Conservation (phyloP, 2,888 invertebrate species). For the Pheosia gnoma region DNA sequence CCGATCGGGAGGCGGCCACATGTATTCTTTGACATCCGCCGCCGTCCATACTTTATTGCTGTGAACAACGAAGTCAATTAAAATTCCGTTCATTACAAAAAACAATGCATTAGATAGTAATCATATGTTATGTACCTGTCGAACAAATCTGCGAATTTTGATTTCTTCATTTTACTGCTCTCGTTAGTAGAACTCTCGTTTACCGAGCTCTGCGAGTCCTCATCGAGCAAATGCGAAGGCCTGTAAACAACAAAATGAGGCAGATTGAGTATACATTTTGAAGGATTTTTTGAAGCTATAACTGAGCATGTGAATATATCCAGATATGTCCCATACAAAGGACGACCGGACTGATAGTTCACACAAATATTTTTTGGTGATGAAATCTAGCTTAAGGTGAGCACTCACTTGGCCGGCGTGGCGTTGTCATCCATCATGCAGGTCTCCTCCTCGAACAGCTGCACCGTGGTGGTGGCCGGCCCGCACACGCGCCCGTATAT, state of each 20-base stretch:
- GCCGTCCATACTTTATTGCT: slow-evolving; percentile 88
- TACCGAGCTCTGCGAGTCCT: slow-evolving; percentile 93
- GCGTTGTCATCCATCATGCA: slow-evolving; percentile 89
- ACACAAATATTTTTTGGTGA: no score
- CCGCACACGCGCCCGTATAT: slow-evolving; percentile 79
- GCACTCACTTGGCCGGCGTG: slow-evolving; percentile 77
- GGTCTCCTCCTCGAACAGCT: slow-evolving; percentile 89
- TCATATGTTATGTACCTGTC: slow-evolving; percentile 67
- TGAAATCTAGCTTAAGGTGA: slow-evolving; percentile 7
- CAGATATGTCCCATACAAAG: no score
- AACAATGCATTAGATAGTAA: neutral
- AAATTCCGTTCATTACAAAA: neutral
- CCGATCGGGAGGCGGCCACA: slow-evolving; percentile 90
- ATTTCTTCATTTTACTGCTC: slow-evolving; percentile 80
- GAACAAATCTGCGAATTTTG: slow-evolving; percentile 77
- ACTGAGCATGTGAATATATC: neutral
- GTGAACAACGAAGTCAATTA: slow-evolving; percentile 38
- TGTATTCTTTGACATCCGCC: slow-evolving; percentile 96
- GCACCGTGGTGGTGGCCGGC: slow-evolving; percentile 79
- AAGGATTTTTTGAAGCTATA: neutral
- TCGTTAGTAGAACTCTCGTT: slow-evolving; percentile 88
- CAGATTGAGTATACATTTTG: neutral
- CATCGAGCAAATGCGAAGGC: slow-evolving; percentile 84
- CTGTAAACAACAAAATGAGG: slow-evolving; percentile 51
- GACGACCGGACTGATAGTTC: no score